Percentiles rank a stretch among this genome's conserved stretches.
Evolutionary conservation across 2,888 invertebrate genomes (phyloP).

Genomic region (Synergus gifuensis): DNA sequence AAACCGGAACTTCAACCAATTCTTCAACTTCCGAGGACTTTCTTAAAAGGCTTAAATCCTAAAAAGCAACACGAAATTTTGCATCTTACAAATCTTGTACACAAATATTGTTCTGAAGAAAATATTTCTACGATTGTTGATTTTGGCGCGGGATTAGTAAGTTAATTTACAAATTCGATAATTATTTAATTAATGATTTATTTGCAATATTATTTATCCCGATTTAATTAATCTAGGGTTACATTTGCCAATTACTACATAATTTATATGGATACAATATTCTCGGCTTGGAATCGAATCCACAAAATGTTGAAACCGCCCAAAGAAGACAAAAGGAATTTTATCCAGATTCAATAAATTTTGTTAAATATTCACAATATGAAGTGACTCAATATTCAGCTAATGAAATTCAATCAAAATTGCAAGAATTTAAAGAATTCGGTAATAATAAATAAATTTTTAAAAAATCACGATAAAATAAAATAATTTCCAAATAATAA

Average conservation of each 20-base stretch:
- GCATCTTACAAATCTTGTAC: constrained; percentile 81
- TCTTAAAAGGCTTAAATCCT: constrained; percentile 76
- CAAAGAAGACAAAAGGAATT: constrained; percentile 80
- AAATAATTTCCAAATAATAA: background rate
- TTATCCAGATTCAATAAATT: constrained; percentile 78
- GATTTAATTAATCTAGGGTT: constrained; percentile 80
- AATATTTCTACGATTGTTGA: constrained; percentile 82
- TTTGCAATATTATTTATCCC: constrained; percentile 48
- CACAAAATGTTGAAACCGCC: constrained; percentile 80
- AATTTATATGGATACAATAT: constrained; percentile 81
- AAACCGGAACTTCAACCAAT: constrained; percentile 51
- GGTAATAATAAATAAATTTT: background rate
- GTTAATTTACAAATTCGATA: constrained; percentile 57
- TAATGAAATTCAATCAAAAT: constrained; percentile 75
- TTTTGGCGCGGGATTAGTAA: constrained; percentile 87
- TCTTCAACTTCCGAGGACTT: constrained; percentile 67
- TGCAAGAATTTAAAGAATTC: constrained; percentile 74
- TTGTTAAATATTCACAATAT: constrained; percentile 82
- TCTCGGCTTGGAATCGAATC: constrained; percentile 84
- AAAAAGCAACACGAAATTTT: constrained; percentile 88
- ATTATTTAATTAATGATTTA: background rate
- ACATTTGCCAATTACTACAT: constrained; percentile 84
- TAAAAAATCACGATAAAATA: background rate
- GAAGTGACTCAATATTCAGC: constrained; percentile 80
- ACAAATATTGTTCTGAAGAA: constrained; percentile 78